A percentile compares a stretch with the other conserved stretches of the same genome.
Evolutionary conservation across 2,113 vertebrate species (phyloP).

Genomic region (Anthoscopus minutus): DNA sequence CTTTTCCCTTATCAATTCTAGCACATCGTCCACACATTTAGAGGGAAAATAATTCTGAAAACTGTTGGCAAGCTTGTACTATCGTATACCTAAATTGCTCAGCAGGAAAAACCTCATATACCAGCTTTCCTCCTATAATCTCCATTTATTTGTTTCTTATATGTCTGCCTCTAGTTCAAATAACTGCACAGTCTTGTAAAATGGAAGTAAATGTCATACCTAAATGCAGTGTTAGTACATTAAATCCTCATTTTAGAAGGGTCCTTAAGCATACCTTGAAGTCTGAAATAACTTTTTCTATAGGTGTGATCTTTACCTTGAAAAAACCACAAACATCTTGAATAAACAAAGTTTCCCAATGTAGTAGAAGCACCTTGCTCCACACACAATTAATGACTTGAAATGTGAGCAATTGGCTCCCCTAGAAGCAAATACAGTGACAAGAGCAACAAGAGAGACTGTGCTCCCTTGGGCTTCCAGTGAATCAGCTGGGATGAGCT

Average conservation of each 20-base stretch:
- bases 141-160: neutral
- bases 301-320: neutral
- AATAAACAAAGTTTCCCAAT: neutral
- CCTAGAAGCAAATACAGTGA: neutral
- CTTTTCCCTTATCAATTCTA: neutral
- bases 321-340: neutral
- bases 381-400: neutral
- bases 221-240: neutral
- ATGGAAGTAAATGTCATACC: constrained; percentile 39
- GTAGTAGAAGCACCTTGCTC: neutral
- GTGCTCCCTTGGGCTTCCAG: neutral
- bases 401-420: neutral
- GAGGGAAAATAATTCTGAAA: neutral
- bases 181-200: neutral
- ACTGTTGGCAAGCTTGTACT: neutral
- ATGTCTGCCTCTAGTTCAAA: neutral
- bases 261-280: neutral
- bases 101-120: neutral
- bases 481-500: neutral
- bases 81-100: neutral
- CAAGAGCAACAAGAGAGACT: neutral
- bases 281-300: neutral
- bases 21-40: neutral
- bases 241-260: constrained; percentile 8
- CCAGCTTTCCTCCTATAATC: neutral